phyloP scores from a whole-genome alignment of 1,140 invertebrate genomes.

The Drosophila punjabiensis region DNA sequence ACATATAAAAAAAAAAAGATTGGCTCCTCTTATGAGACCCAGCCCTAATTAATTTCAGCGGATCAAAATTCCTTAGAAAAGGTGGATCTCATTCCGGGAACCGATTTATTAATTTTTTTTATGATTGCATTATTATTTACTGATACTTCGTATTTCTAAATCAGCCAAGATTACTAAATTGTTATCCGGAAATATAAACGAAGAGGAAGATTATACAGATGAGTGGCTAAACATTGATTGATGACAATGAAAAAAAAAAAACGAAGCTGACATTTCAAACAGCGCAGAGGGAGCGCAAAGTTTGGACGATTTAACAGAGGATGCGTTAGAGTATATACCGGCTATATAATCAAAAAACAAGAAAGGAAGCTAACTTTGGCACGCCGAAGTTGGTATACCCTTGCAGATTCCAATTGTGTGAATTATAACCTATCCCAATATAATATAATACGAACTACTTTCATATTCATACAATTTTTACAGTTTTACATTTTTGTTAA shows the following conservation, averaged over 20 bases:
- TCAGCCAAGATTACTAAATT: neutral
- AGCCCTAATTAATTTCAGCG: too few relatives aligned
- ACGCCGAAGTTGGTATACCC: too few relatives aligned
- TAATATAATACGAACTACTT: too few relatives aligned
- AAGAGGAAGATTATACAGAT: neutral
- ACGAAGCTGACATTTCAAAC: neutral
- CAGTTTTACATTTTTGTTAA: too few relatives aligned
- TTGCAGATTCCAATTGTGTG: too few relatives aligned
- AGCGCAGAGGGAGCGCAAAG: neutral
- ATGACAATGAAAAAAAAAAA: neutral
- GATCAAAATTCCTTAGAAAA: neutral
- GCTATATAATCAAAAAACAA: neutral
- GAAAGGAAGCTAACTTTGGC: too few relatives aligned
- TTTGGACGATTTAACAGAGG: neutral
- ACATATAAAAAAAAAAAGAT: too few relatives aligned
- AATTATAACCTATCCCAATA: too few relatives aligned
- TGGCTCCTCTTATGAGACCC: too few relatives aligned
- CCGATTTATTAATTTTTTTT: neutral
- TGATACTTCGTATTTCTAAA: neutral
- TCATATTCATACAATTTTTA: too few relatives aligned
- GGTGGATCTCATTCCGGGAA: neutral
- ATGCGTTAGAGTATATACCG: neutral
- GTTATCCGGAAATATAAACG: neutral
- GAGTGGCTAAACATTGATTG: neutral
- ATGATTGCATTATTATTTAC: neutral